phyloP scores from a whole-genome alignment of 1,140 invertebrate species.

The Manduca sexta region DNA sequence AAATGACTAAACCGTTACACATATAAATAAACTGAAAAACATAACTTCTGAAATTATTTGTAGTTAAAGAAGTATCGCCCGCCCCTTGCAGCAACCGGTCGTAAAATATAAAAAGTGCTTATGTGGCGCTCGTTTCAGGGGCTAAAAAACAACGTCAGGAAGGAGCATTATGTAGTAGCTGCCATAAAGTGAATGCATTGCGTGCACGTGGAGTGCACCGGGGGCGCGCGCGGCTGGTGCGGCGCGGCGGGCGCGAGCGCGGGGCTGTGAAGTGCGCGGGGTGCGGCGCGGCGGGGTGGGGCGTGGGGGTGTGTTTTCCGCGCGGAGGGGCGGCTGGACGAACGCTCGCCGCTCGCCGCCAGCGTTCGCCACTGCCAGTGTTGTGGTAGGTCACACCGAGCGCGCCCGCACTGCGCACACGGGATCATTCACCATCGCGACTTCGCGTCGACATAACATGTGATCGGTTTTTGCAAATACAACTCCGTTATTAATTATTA shows the following conservation, averaged over 20 bases:
- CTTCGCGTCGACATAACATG: constrained; percentile 49
- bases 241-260: constrained; percentile 25
- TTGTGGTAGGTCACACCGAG: constrained; percentile 71
- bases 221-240: constrained; percentile 12
- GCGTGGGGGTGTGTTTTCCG: constrained; percentile 63
- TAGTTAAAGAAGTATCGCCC: constrained; percentile 46
- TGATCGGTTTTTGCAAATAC: constrained; percentile 17
- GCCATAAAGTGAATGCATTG: constrained; percentile 67
- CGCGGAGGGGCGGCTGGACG: constrained; percentile 57
- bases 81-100: constrained; percentile 47
- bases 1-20: background rate
- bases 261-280: constrained; percentile 48
- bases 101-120: constrained; percentile 68
- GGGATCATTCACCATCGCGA: constrained; percentile 47
- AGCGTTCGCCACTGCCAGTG: constrained; percentile 51
- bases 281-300: constrained; percentile 49
- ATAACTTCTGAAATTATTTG: constrained; percentile 53
- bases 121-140: constrained; percentile 55
- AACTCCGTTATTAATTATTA: background rate
- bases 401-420: constrained; percentile 41
- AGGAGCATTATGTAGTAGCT: constrained; percentile 67
- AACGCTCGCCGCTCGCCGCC: constrained; percentile 28
- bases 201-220: constrained; percentile 63
- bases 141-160: constrained; percentile 58
- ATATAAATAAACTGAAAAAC: constrained; percentile 3